A percentile compares a stretch with the other conserved stretches of the same genome.
phyloP scores from a whole-genome alignment of 2,888 invertebrate species.

The Zelleria hepariella region DNA sequence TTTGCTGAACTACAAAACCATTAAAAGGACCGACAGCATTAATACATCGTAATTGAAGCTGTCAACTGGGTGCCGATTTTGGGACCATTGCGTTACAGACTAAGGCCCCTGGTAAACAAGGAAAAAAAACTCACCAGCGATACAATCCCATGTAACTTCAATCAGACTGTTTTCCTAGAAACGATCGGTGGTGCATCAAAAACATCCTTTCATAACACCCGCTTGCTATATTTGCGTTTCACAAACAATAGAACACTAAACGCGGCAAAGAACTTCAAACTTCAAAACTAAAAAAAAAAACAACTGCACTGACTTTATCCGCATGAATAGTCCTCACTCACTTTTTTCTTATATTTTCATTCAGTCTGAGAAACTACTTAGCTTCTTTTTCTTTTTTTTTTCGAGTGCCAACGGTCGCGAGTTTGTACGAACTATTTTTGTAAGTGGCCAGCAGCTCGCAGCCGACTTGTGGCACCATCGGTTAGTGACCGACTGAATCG shows the following conservation, averaged over 20 bases:
- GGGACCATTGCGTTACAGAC: no score
- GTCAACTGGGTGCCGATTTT: no score
- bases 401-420: neutral
- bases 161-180: conserved; percentile 36
- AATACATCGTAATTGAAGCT: no score
- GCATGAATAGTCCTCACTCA: neutral
- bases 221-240: conserved; percentile 31
- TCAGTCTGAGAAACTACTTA: neutral
- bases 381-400: neutral
- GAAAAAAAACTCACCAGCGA: conserved; percentile 42
- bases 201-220: conserved; percentile 57
- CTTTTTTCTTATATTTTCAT: conserved; percentile 1
- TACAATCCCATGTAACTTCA: conserved; percentile 58
- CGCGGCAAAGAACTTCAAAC: conserved; percentile 9
- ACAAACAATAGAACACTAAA: conserved; percentile 47
- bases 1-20: no score
- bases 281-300: neutral
- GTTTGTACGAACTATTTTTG: neutral
- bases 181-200: conserved; percentile 26
- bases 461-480: neutral
- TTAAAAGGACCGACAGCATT: no score
- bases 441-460: neutral
- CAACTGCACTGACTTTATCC: neutral
- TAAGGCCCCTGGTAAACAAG: no score
- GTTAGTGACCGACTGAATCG: conserved; percentile 2